These are phyloP conservation scores for Pseudorhombus dupliciocellatus DNA, from an alignment of 2,113 vertebrate species.

Conservation along the genomic window DNA sequence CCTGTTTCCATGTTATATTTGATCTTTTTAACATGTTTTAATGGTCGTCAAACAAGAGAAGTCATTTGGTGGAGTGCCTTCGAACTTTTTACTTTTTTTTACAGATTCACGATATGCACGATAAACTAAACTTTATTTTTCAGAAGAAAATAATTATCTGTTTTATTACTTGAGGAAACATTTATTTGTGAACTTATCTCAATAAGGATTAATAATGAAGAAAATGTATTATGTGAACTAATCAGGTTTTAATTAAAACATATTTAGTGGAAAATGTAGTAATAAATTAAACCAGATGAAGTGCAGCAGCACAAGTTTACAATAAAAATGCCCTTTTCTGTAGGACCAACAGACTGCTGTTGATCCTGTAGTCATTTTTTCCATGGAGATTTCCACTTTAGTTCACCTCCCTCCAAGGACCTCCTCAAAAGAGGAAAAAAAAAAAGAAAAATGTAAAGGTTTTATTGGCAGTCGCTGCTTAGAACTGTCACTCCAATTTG, in stretches of 20 bases:
- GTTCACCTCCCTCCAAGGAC: slow-evolving; percentile 30
- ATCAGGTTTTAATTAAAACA: not conserved
- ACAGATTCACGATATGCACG: no score
- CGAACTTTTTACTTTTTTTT: no score
- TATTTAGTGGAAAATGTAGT: not conserved
- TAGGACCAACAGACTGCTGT: not conserved
- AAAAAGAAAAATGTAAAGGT: not conserved
- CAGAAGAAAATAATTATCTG: not conserved
- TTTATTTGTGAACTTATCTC: not conserved
- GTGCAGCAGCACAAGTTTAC: no score
- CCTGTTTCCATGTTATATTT: no score
- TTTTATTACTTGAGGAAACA: not conserved
- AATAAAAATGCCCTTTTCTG: no score
- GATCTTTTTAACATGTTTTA: no score
- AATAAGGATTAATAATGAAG: not conserved
- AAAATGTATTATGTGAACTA: not conserved
- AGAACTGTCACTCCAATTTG: slow-evolving; percentile 40
- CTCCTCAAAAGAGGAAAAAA: slow-evolving; percentile 1
- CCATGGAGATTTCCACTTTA: slow-evolving; percentile 31
- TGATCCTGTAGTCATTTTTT: slow-evolving; percentile 23
- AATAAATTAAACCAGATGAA: not conserved
- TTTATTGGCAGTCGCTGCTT: slow-evolving; percentile 12
- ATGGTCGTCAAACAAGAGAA: no score
- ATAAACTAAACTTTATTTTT: not conserved
- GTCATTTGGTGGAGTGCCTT: no score